These are phyloP conservation scores for Dinocampus coccinellae DNA, from an alignment of 2,888 invertebrate genomes.

Conservation along the genomic window DNA sequence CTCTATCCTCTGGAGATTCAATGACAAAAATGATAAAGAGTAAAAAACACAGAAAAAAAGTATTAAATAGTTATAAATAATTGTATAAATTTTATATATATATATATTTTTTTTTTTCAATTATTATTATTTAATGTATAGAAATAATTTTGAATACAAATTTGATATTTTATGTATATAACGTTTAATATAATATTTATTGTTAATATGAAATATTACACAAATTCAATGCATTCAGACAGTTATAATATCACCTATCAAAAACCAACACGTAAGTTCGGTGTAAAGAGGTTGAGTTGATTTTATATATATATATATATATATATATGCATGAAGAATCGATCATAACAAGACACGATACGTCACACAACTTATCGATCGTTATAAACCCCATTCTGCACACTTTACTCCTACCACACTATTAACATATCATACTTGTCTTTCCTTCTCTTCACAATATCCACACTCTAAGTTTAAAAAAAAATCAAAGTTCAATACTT, in stretches of 20 bases:
- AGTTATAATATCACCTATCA: constrained; percentile 31
- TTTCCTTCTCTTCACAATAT: not conserved
- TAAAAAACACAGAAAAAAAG: no score
- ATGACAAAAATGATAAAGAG: no score
- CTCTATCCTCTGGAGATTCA: no score
- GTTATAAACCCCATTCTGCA: not conserved
- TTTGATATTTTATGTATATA: no score
- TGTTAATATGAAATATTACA: not conserved
- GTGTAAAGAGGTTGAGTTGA: constrained; percentile 38
- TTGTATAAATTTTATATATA: no score
- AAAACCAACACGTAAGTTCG: constrained; percentile 39
- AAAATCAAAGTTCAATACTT: constrained; percentile 18
- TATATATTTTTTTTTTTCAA: no score
- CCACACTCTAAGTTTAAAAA: constrained; percentile 15
- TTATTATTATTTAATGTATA: no score
- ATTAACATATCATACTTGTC: no score
- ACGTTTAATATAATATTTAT: no score
- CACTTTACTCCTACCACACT: not conserved
- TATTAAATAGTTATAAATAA: not conserved
- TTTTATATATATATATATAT: constrained; percentile 28
- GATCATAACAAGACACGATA: constrained; percentile 44
- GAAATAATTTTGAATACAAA: no score
- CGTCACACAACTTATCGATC: constrained; percentile 45
- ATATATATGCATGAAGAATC: constrained; percentile 31
- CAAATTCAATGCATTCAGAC: not conserved